Evolutionary conservation across 1,140 invertebrate genomes (phyloP).

Genomic region (Micrasema longulum): DNA sequence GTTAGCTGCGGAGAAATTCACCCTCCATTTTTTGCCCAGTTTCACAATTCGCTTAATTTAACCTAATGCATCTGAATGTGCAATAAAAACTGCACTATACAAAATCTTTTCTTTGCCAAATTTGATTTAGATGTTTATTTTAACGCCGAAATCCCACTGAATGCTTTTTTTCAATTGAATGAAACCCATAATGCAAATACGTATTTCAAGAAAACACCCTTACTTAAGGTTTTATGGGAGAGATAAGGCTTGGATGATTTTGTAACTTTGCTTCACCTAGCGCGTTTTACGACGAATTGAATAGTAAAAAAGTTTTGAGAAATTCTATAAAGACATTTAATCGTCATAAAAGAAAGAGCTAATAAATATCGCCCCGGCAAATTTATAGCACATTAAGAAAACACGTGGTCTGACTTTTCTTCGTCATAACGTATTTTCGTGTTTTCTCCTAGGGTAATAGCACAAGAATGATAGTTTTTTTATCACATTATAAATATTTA

Average conservation of each 20-base stretch:
- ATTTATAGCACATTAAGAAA: too few relatives aligned
- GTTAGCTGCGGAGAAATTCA: too few relatives aligned
- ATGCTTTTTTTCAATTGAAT: not conserved
- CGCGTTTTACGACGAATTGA: constrained; percentile 2
- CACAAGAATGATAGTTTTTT: too few relatives aligned
- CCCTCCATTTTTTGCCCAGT: not conserved
- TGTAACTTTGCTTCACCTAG: constrained; percentile 9
- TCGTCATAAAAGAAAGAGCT: too few relatives aligned
- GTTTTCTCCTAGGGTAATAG: too few relatives aligned
- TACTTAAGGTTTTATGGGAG: constrained; percentile 11
- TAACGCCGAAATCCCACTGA: not conserved
- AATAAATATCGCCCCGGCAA: too few relatives aligned
- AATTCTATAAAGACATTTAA: too few relatives aligned
- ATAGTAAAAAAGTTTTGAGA: not conserved
- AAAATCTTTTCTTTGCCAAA: constrained; percentile 14
- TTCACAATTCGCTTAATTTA: constrained; percentile 37
- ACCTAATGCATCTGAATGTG: constrained; percentile 32
- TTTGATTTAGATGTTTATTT: constrained; percentile 25
- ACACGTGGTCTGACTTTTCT: too few relatives aligned
- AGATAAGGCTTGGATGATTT: constrained; percentile 2
- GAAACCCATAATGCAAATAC: not conserved
- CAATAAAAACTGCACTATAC: constrained; percentile 34
- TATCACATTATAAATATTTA: too few relatives aligned
- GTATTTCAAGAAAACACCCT: not conserved
- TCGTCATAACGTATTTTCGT: too few relatives aligned